Conservation (phyloP, 1,140 invertebrate species). For the Hydropsyche tenuis region DNA sequence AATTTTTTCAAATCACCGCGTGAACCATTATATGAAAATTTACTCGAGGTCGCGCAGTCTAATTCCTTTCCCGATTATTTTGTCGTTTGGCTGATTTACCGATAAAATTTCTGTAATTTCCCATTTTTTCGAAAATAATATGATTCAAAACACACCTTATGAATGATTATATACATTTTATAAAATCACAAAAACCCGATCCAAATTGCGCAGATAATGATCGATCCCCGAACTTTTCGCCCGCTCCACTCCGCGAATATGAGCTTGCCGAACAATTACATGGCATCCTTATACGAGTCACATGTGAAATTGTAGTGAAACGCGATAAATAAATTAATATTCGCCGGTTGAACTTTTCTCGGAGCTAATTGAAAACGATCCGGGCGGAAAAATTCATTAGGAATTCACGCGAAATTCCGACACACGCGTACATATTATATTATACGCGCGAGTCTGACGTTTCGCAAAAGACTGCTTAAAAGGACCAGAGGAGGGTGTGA, state of each 20-base stretch:
- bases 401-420: slow-evolving; percentile 40
- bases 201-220: too few species aligned
- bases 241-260: background rate
- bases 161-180: slow-evolving; percentile 1
- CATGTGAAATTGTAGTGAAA: slow-evolving; percentile 14
- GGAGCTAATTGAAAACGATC: slow-evolving; percentile 40
- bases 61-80: slow-evolving; percentile 20
- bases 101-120: slow-evolving; percentile 4
- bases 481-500: background rate
- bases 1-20: background rate
- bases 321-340: slow-evolving; percentile 39
- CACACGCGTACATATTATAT: too few species aligned
- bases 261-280: background rate
- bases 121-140: background rate
- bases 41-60: background rate
- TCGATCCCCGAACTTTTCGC: background rate
- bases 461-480: background rate
- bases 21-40: slow-evolving; percentile 1
- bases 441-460: too few species aligned
- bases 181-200: too few species aligned
- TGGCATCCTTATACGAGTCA: background rate
- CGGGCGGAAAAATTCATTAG: slow-evolving; percentile 46
- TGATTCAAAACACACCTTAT: too few species aligned
- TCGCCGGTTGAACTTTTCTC: slow-evolving; percentile 14
- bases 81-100: slow-evolving; percentile 19